A percentile compares a stretch with the other conserved stretches of the same genome.
Evolutionary conservation across 1,140 invertebrate genomes (phyloP).

Genomic region (Drosophila busckii): DNA sequence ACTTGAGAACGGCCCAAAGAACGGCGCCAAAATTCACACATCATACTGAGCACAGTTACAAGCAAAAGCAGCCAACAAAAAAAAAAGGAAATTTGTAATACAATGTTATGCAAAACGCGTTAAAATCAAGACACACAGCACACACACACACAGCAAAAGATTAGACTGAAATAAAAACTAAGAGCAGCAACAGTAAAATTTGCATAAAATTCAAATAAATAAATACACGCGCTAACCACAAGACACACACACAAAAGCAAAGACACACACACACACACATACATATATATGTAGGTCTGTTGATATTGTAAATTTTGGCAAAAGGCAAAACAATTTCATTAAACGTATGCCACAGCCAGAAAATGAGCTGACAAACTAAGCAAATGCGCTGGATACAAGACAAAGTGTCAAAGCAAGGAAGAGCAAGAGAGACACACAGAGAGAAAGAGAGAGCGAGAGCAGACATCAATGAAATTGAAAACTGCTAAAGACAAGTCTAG

Average conservation of each 20-base stretch:
- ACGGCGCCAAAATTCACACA: slow-evolving; percentile 49
- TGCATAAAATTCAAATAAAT: slow-evolving; percentile 76
- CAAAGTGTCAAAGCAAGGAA: too few species aligned
- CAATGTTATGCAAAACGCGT: slow-evolving; percentile 61
- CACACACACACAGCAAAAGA: too few species aligned
- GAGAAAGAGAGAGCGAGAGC: neutral
- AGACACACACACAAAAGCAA: slow-evolving; percentile 12
- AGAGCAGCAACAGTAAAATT: slow-evolving; percentile 58
- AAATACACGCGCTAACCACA: slow-evolving; percentile 49
- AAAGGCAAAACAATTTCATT: slow-evolving; percentile 65
- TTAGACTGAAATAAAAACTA: too few species aligned
- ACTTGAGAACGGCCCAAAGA: neutral
- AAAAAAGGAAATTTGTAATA: slow-evolving; percentile 72
- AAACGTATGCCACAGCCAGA: slow-evolving; percentile 22
- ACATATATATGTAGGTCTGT: slow-evolving; percentile 2
- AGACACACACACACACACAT: slow-evolving; percentile 5
- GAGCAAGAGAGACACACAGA: neutral
- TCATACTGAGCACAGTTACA: slow-evolving; percentile 39
- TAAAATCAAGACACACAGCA: slow-evolving; percentile 45
- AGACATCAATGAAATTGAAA: slow-evolving; percentile 61
- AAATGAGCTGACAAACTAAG: slow-evolving; percentile 6
- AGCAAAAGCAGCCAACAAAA: too few species aligned
- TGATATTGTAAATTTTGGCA: slow-evolving; percentile 37
- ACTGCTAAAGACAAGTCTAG: slow-evolving; percentile 21
- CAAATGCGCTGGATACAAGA: slow-evolving; percentile 19